Evolutionary conservation across 2,888 invertebrate species (phyloP), one percentile per base, ranked within the genome.

Genomic region (Minunthozetes semirufus): DNA sequence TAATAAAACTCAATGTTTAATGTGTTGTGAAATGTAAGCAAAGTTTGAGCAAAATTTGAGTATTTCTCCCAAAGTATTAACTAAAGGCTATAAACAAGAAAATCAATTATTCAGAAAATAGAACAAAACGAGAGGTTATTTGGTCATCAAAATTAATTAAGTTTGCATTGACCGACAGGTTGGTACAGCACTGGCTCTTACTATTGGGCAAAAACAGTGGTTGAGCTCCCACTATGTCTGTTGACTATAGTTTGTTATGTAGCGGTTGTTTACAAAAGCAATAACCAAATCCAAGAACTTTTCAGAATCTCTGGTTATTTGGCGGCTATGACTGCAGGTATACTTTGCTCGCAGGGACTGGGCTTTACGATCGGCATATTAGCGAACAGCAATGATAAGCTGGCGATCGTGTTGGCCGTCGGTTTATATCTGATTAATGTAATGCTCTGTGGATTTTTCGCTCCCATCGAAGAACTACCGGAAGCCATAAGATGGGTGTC

Each of bases 181-280:
- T 70, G 70, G 70, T 70, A 70, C 17, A 70, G 70, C 70, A 70
- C 70, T 17, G 70, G 70, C 3, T 22, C 46, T 15, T 70, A 70
- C 25, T 70, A 70, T 25, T 70, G 46, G 70, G 42, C 70, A 4
- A 70, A 70, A 25, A 70, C 25, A 8, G 46, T 70, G 8, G 70
- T 70, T 48, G 70, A 70, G 19, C 19, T 70, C 48, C 70, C 70
- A 0, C 27, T 70, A 25, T 38, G 25, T 70, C 25, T 70, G 27
- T 15, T 70, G 19, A 70, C 46, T 25, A 48, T 25, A 8, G 0
- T 70, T 0, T 70, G 33, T 19, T 70, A 48, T 13, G 17, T 22
- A 11, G 0, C 48, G 15, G 25, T 70, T 8, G 19, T 70, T 5
- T 70, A 70, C 22, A 42, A 48, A 22, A 17, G 22, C 15, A 70